phyloP scores from a whole-genome alignment of 1,140 invertebrate genomes.

The Papilio machaon region DNA sequence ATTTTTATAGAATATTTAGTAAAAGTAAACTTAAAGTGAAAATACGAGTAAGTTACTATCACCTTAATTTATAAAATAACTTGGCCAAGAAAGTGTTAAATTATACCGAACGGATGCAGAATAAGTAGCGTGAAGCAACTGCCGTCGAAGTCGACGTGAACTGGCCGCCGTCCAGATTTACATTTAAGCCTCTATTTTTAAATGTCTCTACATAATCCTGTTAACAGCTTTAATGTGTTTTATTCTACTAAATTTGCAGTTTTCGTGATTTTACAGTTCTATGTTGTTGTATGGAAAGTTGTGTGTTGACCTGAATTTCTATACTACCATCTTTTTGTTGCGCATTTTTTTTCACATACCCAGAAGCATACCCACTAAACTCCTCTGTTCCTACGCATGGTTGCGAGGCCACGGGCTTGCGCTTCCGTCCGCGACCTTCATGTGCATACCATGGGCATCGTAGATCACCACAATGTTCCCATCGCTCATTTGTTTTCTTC shows the following conservation, averaged over 20 bases:
- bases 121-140: constrained; percentile 43
- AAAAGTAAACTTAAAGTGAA: too few species aligned
- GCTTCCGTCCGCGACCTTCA: too few species aligned
- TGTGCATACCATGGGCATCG: too few species aligned
- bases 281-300: background rate
- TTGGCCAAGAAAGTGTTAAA: background rate
- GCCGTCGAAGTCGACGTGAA: constrained; percentile 42
- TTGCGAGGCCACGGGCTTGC: too few species aligned
- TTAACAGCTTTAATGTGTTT: constrained; percentile 37
- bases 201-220: constrained; percentile 39
- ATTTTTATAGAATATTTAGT: too few species aligned
- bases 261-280: background rate
- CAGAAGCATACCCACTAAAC: too few species aligned
- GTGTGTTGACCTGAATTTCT: too few species aligned
- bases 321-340: background rate
- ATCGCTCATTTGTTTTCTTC: too few species aligned
- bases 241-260: constrained; percentile 1
- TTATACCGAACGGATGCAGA: constrained; percentile 43
- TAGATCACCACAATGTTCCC: too few species aligned
- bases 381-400: too few species aligned
- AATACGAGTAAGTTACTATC: background rate
- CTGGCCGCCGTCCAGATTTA: constrained; percentile 57
- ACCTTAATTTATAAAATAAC: background rate
- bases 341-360: too few species aligned
- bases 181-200: constrained; percentile 52